Conservation (phyloP, 37 sponge, comb jelly and placozoan species). For the Beroe forskalii region DNA sequence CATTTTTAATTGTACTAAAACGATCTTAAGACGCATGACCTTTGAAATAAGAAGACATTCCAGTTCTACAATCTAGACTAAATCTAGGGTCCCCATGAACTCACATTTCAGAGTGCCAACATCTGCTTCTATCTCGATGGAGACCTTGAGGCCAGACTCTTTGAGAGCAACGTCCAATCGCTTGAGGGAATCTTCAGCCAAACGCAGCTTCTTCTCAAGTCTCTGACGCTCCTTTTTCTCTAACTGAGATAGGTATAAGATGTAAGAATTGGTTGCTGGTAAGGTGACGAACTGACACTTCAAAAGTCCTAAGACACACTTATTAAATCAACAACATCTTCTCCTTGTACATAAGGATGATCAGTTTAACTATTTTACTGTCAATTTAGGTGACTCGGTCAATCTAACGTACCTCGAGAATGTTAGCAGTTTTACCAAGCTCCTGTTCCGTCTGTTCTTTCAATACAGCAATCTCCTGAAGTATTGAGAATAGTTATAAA, state of each 20-base stretch:
- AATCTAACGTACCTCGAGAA: slow-evolving; percentile 36
- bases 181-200: slow-evolving; percentile 94
- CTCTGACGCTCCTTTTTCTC: slow-evolving; percentile 81
- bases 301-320: too few species aligned
- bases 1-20: too few species aligned
- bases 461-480: not conserved
- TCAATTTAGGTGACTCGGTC: too few species aligned
- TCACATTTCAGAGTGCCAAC: slow-evolving; percentile 85
- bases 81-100: too few species aligned
- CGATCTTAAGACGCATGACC: too few species aligned
- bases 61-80: too few species aligned
- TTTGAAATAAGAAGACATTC: too few species aligned
- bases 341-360: not conserved
- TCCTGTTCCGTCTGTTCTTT: not conserved
- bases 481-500: too few species aligned
- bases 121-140: slow-evolving; percentile 91
- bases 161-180: slow-evolving; percentile 87
- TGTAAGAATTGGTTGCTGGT: too few species aligned
- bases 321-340: too few species aligned
- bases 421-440: not conserved
- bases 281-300: too few species aligned
- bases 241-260: slow-evolving; percentile 62
- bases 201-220: slow-evolving; percentile 82
- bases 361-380: too few species aligned
- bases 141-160: slow-evolving; percentile 92